Evolutionary conservation across 2,113 vertebrate species (phyloP), one percentile per base, ranked within the genome.

Genomic region (Boulengeromyrus knoepffleri): DNA sequence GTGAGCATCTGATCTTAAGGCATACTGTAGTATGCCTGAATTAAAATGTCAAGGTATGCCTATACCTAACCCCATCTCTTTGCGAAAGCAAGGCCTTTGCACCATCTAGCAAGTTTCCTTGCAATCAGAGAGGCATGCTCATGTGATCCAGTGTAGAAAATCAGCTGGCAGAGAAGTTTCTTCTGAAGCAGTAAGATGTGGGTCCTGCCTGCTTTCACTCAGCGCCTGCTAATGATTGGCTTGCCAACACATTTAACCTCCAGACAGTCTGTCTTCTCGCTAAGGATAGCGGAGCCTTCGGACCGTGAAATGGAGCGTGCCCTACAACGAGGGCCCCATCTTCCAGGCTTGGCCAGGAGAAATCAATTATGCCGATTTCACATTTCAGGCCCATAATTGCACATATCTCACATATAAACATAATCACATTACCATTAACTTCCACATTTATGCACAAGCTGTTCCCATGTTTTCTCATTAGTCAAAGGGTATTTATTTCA

Each of bases 281-380:
- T 93, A 90, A 94, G 92, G 93, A 93, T 93, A 93, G 88, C 91
- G 74, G 89, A 93, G 90, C 90, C 92, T 90, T 93, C 94, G 93
- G 95, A 94, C 94, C 94, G 93, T 95, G 94, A 94, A 96, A 95
- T 95, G 62, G 93, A 94, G 91, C 92, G 89, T 93, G 93, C 92
- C 92, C 90, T 85, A 93, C 90, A 93, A 90, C 91, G 90, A 85
- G 88, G 92, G 62, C 91, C 91, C 91, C 94, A 92, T 92, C 93
- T 92, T 90, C 90, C 90, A 93, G 53, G 85, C 86, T 89, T 87
- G 90, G 91, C 93, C 88, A 91, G 62, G 91, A 92, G 93, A 89
- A 93, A 93, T 93, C 93, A 92, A 80, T 93, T 93, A 91, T 90
- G 92, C 91, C 89, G 77, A 92, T 93, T 93, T 91, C 49, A 92